These are phyloP conservation scores for Trichopoda pennipes DNA, from an alignment of 2,888 invertebrate species.

Conservation along the genomic window DNA sequence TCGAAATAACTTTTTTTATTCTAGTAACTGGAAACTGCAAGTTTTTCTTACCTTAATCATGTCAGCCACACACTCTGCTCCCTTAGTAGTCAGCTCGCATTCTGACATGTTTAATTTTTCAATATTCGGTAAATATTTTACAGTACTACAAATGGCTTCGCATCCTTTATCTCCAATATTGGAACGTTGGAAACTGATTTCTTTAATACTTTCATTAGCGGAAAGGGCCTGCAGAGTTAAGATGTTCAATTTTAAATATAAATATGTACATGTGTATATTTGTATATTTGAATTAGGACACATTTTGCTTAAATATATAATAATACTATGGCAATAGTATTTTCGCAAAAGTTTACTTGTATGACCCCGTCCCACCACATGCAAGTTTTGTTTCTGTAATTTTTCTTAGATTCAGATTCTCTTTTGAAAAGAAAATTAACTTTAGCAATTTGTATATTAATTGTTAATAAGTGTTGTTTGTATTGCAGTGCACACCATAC, in stretches of 20 bases:
- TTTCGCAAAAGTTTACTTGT: too few species aligned
- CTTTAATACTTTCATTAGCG: constrained; percentile 85
- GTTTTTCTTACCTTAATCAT: constrained; percentile 83
- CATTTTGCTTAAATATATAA: too few species aligned
- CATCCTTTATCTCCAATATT: constrained; percentile 88
- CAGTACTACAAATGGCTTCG: constrained; percentile 85
- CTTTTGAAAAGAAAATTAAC: too few species aligned
- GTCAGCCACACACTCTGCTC: constrained; percentile 85
- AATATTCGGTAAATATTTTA: constrained; percentile 86
- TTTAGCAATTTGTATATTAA: too few species aligned
- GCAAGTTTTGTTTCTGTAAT: too few species aligned
- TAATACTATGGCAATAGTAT: too few species aligned
- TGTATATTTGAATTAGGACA: too few species aligned
- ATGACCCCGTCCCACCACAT: too few species aligned
- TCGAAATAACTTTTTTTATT: background rate
- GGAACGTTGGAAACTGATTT: constrained; percentile 86
- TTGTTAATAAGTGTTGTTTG: too few species aligned
- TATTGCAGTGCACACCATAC: too few species aligned
- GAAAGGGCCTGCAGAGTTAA: constrained; percentile 82
- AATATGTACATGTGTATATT: background rate
- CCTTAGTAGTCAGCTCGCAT: constrained; percentile 85
- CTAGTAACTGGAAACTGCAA: background rate
- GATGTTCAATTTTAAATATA: background rate
- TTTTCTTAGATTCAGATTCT: too few species aligned
- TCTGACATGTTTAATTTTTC: constrained; percentile 86